phyloP scores from a whole-genome alignment of 2,797 vertebrate species.

The Sebastes hubbsi region DNA sequence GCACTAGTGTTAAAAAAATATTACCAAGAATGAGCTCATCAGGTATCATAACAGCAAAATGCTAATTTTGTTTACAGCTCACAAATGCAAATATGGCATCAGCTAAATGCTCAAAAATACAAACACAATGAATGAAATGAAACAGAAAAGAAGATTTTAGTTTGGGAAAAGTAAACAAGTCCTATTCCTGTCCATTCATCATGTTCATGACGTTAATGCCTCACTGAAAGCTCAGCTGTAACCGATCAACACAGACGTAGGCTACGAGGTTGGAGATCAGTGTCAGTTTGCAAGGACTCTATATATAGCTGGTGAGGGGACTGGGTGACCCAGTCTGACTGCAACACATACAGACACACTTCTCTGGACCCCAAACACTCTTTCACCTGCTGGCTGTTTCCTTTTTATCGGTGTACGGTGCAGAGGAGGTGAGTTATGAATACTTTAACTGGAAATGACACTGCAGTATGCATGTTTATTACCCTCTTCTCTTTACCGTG shows the following conservation, averaged over 20 bases:
- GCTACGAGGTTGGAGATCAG: conserved; percentile 35
- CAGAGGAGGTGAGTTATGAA: conserved; percentile 61
- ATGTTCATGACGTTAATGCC: background rate
- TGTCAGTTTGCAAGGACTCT: conserved; percentile 74
- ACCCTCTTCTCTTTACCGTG: background rate
- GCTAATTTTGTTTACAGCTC: background rate
- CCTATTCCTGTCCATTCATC: background rate
- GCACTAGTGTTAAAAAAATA: background rate
- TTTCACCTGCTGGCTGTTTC: conserved; percentile 24
- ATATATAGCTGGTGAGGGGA: conserved; percentile 70
- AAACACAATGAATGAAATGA: background rate
- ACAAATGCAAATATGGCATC: background rate
- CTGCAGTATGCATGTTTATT: background rate
- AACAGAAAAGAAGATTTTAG: background rate
- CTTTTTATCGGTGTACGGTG: background rate
- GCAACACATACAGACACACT: conserved; percentile 27
- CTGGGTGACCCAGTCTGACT: conserved; percentile 33
- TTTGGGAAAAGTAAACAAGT: background rate
- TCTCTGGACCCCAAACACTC: background rate
- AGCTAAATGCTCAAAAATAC: background rate
- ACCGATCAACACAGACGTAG: too few species aligned
- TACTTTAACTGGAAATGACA: background rate
- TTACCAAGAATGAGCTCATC: background rate
- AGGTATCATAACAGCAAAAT: background rate
- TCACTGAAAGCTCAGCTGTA: background rate